phyloP scores from a whole-genome alignment of 2,113 vertebrate species.

The Tricholaema leucomelas region DNA sequence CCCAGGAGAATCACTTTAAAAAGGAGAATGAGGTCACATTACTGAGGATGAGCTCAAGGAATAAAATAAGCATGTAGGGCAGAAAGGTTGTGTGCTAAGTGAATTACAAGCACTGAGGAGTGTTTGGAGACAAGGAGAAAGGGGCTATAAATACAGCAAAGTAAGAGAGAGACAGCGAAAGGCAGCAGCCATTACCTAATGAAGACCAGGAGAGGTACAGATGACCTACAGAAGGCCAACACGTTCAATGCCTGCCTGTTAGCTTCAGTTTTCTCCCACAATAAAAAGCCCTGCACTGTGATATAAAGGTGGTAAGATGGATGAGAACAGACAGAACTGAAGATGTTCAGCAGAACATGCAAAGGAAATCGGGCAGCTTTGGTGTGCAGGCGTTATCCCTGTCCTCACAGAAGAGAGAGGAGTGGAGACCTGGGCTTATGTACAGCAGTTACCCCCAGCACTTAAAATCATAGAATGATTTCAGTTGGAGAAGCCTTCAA shows the following conservation, averaged over 20 bases:
- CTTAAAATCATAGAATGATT: too few species aligned
- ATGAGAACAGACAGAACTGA: background rate
- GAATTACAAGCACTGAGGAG: conserved; percentile 57
- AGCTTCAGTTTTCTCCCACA: background rate
- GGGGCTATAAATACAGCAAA: conserved; percentile 66
- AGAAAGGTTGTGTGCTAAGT: conserved; percentile 61
- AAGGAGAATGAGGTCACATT: conserved; percentile 66
- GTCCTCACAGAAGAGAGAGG: background rate
- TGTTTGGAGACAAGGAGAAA: conserved; percentile 63
- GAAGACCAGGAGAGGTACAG: conserved; percentile 32
- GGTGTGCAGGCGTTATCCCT: background rate
- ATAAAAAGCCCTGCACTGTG: background rate
- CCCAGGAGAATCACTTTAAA: conserved; percentile 23
- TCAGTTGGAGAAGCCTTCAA: too few species aligned
- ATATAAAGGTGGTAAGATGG: background rate
- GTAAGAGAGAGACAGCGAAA: conserved; percentile 51
- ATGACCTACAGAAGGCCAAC: conserved; percentile 28
- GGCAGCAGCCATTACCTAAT: conserved; percentile 63
- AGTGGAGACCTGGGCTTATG: background rate
- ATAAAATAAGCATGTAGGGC: conserved; percentile 67
- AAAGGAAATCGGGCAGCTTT: background rate
- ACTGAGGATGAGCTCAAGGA: conserved; percentile 65
- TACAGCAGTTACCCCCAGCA: background rate
- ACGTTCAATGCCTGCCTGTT: conserved; percentile 6
- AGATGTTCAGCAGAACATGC: background rate